Percentiles rank a stretch among this genome's conserved stretches.
These are phyloP conservation scores for Pampus argenteus DNA, from an alignment of 2,797 vertebrate species.

Conservation along the genomic window DNA sequence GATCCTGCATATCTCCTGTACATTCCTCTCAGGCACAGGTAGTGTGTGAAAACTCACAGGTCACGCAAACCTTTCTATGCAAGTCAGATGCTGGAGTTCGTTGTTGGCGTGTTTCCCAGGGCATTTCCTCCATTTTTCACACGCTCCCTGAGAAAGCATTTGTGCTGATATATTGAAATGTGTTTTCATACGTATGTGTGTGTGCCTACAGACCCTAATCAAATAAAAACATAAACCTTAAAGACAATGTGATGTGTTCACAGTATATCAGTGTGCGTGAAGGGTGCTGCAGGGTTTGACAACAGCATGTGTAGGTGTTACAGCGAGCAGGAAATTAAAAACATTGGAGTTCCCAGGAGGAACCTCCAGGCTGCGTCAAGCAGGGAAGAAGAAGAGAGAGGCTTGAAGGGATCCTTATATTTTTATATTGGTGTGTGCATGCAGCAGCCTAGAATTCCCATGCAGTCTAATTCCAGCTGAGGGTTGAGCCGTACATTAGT, in stretches of 20 bases:
- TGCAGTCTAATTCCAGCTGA: conserved; percentile 54
- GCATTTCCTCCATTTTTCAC: conserved; percentile 35
- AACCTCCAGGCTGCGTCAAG: conserved; percentile 17
- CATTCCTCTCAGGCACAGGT: conserved; percentile 63
- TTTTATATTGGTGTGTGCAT: conserved; percentile 40
- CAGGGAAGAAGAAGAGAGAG: conserved; percentile 5
- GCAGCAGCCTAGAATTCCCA: conserved; percentile 58
- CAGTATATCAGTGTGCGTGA: conserved; percentile 25
- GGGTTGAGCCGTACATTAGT: conserved; percentile 67
- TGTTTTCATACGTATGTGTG: not conserved
- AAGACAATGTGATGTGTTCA: conserved; percentile 34
- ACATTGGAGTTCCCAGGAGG: conserved; percentile 11
- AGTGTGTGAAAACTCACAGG: conserved; percentile 54
- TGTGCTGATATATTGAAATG: not conserved
- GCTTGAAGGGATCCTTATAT: conserved; percentile 12
- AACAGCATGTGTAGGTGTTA: conserved; percentile 46
- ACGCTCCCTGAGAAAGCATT: conserved; percentile 21
- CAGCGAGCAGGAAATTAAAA: conserved; percentile 44
- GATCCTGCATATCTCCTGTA: conserved; percentile 54
- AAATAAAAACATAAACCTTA: conserved; percentile 5
- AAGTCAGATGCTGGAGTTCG: conserved; percentile 27
- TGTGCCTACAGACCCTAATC: not conserved
- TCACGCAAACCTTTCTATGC: conserved; percentile 58
- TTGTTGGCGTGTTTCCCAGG: conserved; percentile 35
- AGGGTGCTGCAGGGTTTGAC: conserved; percentile 36